These are phyloP conservation scores for Oncorhynchus tshawytscha DNA, from an alignment of 2,113 vertebrate genomes.

Conservation along the genomic window DNA sequence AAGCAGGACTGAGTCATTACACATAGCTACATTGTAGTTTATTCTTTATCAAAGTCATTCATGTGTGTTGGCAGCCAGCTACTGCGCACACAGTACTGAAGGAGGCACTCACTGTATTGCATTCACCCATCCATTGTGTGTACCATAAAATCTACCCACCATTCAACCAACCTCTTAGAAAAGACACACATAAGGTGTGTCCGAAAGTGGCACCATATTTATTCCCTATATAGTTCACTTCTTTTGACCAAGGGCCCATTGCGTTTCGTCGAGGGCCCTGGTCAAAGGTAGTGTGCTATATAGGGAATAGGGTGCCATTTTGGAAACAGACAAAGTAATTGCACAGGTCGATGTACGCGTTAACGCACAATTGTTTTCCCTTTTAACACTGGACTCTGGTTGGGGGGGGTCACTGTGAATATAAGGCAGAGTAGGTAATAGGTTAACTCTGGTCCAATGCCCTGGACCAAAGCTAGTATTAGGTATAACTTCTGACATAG, in stretches of 20 bases:
- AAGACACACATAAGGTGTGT: no score
- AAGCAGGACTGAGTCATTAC: no score
- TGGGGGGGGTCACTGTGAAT: conserved; percentile 40
- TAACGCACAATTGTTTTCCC: conserved; percentile 72
- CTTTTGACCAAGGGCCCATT: no score
- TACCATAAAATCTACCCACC: conserved; percentile 63
- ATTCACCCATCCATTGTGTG: conserved; percentile 16
- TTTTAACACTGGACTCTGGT: conserved; percentile 76
- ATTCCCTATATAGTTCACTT: no score
- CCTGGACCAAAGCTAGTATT: conserved; percentile 2
- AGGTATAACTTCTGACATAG: conserved; percentile 69
- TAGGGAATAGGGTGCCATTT: no score
- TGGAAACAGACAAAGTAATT: conserved; percentile 70
- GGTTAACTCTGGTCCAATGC: no score
- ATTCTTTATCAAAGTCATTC: conserved; percentile 66
- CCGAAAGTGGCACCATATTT: no score
- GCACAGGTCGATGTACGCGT: conserved; percentile 74
- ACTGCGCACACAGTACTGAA: conserved; percentile 37
- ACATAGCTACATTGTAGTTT: conserved; percentile 67
- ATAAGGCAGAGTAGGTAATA: conserved; percentile 52
- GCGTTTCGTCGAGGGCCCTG: no score
- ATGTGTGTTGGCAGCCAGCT: conserved; percentile 61
- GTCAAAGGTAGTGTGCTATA: conserved; percentile 31
- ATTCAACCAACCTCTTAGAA: conserved; percentile 49
- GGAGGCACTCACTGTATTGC: conserved; percentile 54